Evolutionary conservation across 2,888 invertebrate genomes (phyloP), one percentile per base, ranked within the genome.

Genomic region (Drosophila borborema): DNA sequence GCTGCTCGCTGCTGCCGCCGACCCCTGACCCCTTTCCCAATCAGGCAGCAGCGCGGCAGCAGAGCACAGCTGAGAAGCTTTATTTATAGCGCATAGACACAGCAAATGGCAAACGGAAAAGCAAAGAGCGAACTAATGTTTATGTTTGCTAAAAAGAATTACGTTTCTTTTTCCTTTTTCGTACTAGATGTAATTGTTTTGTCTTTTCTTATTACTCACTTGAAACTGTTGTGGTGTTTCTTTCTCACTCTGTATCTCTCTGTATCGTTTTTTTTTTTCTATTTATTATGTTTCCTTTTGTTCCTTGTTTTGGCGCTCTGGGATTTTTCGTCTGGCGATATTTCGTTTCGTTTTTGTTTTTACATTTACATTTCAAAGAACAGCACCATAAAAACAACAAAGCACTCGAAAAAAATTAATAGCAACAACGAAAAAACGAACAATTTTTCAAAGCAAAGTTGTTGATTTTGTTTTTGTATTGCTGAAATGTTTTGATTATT

Each of bases 401-500:
- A 46, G 58, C 64, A 68, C 60, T 58, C 54, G 53, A 56, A 55
- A 74, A 72, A 67, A 80, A 45, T 46, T 23, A 72, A 59, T 48
- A 38, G 18, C 31, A 80, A 72, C 69, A 76, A 20, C 20, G n/a
- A 68, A 69, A 64, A 56, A 70, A 69, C 62, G 41, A 63, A 53
- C 66, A 59, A 43, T 65, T 65, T 64, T 61, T 72, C 60, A 53
- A 58, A 55, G 59, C 62, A 48, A 40, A 64, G 63, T 73, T 63
- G 18, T 56, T 40, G 10, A 5, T 70, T 41, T 55, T 60, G 18
- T 51, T 49, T 34, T 6, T 62, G 28, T 54, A 41, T 61, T 60
- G 23, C 41, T 46, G 55, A 54, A 81, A 63, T 81, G 76, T 72
- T 79, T 76, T 73, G 61, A 55, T 60, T 79, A 68, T 72, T 64